Percentiles rank a stretch among this genome's conserved stretches.
Conservation (phyloP, 2,888 invertebrate species). For the Leucophenga montana region DNA sequence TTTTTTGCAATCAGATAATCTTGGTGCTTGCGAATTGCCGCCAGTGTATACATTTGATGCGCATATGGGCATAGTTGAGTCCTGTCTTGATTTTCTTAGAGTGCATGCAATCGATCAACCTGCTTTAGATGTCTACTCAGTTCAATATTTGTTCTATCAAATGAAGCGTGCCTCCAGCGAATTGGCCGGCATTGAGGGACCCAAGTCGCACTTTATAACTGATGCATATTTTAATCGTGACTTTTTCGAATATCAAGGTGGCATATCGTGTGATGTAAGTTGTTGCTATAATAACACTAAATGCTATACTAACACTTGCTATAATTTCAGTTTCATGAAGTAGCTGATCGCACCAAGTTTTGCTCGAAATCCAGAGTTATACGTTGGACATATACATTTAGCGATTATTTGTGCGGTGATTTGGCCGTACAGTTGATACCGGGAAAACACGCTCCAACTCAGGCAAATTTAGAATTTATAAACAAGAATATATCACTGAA, state of each 20-base stretch:
- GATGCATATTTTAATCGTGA: conserved; percentile 64
- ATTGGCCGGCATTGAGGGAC: conserved; percentile 51
- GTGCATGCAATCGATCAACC: conserved; percentile 45
- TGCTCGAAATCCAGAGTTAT: conserved; percentile 73
- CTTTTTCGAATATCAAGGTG: conserved; percentile 63
- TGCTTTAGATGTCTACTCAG: conserved; percentile 57
- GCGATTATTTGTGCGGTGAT: conserved; percentile 73
- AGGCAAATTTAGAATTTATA: too few relatives aligned
- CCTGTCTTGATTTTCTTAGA: conserved; percentile 62
- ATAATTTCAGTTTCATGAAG: conserved; percentile 70
- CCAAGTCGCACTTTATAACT: conserved; percentile 54
- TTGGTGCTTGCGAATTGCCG: conserved; percentile 57
- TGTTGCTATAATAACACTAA: background rate
- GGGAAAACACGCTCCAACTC: conserved; percentile 73
- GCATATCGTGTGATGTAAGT: conserved; percentile 69
- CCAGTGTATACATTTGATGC: conserved; percentile 73
- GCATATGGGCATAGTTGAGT: conserved; percentile 62
- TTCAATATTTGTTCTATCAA: conserved; percentile 65
- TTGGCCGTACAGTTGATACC: conserved; percentile 70
- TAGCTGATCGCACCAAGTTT: conserved; percentile 65
- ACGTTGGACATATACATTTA: conserved; percentile 73
- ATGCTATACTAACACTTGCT: conserved; percentile 43
- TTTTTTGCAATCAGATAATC: conserved; percentile 65
- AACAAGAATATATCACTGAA: too few relatives aligned
- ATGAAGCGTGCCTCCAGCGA: conserved; percentile 64